These are phyloP conservation scores for Channa maculata DNA, from an alignment of 2,113 vertebrate genomes.

Conservation along the genomic window DNA sequence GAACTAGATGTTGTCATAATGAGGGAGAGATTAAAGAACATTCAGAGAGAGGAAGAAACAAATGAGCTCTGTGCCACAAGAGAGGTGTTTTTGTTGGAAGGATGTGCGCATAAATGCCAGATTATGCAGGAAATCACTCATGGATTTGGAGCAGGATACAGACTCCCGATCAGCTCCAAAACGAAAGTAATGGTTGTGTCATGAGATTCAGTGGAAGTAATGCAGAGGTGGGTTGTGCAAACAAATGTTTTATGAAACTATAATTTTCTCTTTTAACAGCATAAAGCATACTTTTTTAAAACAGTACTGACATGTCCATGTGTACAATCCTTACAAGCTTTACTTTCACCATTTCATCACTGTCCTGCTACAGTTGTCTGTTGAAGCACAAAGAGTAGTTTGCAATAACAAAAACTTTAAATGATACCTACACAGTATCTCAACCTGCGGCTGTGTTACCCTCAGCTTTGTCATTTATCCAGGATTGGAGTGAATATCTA, in stretches of 20 bases:
- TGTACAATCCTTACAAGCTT: too few species aligned
- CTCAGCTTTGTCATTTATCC: too few species aligned
- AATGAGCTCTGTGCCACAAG: slow-evolving; percentile 1
- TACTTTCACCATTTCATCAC: too few species aligned
- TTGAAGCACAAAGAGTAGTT: too few species aligned
- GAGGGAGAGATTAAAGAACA: slow-evolving; percentile 3
- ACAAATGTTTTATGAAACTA: background rate
- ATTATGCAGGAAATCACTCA: slow-evolving; percentile 31
- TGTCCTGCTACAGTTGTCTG: too few species aligned
- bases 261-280: background rate
- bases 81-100: background rate
- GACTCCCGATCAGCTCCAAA: background rate
- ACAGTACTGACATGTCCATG: background rate
- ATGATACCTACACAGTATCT: too few species aligned
- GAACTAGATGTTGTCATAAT: slow-evolving; percentile 1
- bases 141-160: background rate
- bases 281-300: background rate
- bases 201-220: background rate
- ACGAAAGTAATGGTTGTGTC: background rate
- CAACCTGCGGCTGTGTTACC: too few species aligned
- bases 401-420: too few species aligned
- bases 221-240: too few species aligned
- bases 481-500: too few species aligned
- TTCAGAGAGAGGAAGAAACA: background rate
- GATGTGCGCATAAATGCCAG: slow-evolving; percentile 11